Evolutionary conservation across 2,113 vertebrate species (phyloP).

Genomic region (Nymphicus hollandicus): DNA sequence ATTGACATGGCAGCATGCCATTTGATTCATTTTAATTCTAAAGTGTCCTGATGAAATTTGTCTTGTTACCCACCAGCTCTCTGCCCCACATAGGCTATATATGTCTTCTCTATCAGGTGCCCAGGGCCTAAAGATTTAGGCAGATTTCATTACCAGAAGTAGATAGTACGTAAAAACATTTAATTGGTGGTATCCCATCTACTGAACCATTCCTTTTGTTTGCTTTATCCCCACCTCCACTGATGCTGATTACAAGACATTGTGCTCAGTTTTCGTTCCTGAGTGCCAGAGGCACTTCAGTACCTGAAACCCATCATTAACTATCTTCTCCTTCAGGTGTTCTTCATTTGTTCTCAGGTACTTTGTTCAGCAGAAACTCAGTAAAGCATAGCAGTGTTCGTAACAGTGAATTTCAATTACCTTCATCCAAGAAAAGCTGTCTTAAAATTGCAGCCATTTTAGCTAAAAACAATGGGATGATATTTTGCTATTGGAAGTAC

Average conservation of each 20-base stretch:
- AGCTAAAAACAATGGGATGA: conserved; percentile 37
- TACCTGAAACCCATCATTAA: conserved; percentile 31
- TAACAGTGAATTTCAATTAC: conserved; percentile 66
- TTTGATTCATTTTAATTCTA: conserved; percentile 10
- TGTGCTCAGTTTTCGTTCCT: conserved; percentile 34
- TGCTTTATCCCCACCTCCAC: background rate
- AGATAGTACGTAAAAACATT: conserved; percentile 1
- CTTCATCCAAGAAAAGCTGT: conserved; percentile 44
- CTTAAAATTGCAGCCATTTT: conserved; percentile 70
- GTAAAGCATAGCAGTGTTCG: conserved; percentile 46
- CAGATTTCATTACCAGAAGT: conserved; percentile 45
- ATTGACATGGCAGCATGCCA: conserved; percentile 28
- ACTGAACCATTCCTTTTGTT: conserved; percentile 16
- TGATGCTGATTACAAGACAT: background rate
- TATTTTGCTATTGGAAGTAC: conserved; percentile 5
- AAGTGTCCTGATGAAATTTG: background rate
- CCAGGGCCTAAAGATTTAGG: conserved; percentile 27
- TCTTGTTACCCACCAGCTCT: background rate
- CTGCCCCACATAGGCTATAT: background rate
- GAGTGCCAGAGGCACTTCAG: background rate
- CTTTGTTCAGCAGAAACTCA: conserved; percentile 43
- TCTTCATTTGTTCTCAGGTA: conserved; percentile 21
- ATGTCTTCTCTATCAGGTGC: conserved; percentile 24
- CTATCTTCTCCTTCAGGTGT: conserved; percentile 24
- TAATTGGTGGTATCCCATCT: background rate